phyloP scores from a whole-genome alignment of 2,797 vertebrate species.

The Eurystomus glaucurus region DNA sequence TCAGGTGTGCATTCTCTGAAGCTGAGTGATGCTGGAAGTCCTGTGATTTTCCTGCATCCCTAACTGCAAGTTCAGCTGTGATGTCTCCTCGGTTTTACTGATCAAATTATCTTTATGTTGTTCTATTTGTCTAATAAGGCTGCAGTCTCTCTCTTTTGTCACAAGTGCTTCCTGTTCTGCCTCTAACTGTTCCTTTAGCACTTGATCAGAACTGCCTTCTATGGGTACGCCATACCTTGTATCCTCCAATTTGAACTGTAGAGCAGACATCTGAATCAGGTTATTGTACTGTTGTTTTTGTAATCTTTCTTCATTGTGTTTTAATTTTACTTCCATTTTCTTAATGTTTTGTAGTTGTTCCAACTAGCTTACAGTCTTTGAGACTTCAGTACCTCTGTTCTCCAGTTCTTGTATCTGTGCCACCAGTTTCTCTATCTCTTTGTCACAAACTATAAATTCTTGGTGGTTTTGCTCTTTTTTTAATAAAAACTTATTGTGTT shows the following conservation, averaged over 20 bases:
- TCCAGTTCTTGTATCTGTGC: constrained; percentile 84
- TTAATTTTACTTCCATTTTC: constrained; percentile 82
- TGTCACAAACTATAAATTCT: constrained; percentile 83
- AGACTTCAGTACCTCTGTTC: constrained; percentile 76
- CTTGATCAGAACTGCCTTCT: constrained; percentile 74
- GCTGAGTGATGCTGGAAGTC: not conserved
- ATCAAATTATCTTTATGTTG: constrained; percentile 81
- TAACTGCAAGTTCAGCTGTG: constrained; percentile 84
- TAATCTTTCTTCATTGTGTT: constrained; percentile 88
- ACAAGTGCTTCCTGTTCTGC: constrained; percentile 80
- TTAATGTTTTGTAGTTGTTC: constrained; percentile 86
- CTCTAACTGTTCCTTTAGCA: constrained; percentile 81
- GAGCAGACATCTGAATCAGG: constrained; percentile 87
- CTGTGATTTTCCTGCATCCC: constrained; percentile 79
- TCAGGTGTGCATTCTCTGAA: constrained; percentile 71
- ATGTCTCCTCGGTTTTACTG: constrained; percentile 84
- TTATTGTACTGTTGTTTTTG: constrained; percentile 86
- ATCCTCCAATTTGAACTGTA: constrained; percentile 89
- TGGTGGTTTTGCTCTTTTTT: constrained; percentile 86
- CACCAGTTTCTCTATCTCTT: constrained; percentile 86
- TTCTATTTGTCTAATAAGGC: constrained; percentile 81
- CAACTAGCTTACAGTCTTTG: constrained; percentile 74
- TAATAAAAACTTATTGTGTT: constrained; percentile 81
- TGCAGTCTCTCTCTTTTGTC: constrained; percentile 84
- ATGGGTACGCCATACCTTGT: constrained; percentile 78